Percentiles rank a stretch among this genome's conserved stretches.
phyloP scores from a whole-genome alignment of 2,797 vertebrate species.

The Eospalax fontanierii region DNA sequence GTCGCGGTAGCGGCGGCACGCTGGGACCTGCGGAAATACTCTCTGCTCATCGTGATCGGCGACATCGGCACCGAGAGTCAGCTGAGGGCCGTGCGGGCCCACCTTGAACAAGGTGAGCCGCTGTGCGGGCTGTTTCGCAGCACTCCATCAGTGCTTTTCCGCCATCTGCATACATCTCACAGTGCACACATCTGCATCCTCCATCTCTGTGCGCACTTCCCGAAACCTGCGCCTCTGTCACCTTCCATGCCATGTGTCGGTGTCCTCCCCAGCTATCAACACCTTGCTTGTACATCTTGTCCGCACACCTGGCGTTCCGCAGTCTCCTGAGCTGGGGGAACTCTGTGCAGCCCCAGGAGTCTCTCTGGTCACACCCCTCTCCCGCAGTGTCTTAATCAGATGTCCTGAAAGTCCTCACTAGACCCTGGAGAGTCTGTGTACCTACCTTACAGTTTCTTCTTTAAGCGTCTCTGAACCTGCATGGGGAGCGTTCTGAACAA shows the following conservation, averaged over 20 bases:
- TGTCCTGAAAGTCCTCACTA: slow-evolving; percentile 59
- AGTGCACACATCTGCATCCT: slow-evolving; percentile 40
- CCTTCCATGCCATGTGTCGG: slow-evolving; percentile 1
- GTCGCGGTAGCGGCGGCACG: slow-evolving; percentile 76
- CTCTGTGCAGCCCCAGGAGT: not conserved
- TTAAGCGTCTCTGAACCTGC: not conserved
- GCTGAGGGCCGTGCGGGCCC: slow-evolving; percentile 91
- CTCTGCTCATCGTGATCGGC: slow-evolving; percentile 94
- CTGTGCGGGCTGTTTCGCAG: slow-evolving; percentile 32
- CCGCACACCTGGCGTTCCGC: not conserved
- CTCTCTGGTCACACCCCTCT: slow-evolving; percentile 28
- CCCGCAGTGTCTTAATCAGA: not conserved
- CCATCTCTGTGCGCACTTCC: slow-evolving; percentile 51
- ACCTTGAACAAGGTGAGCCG: slow-evolving; percentile 94
- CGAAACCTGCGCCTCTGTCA: slow-evolving; percentile 29
- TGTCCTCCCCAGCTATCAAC: slow-evolving; percentile 6
- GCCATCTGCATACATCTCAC: slow-evolving; percentile 54
- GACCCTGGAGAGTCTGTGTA: slow-evolving; percentile 36
- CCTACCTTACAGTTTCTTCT: slow-evolving; percentile 80
- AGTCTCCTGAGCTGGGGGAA: not conserved
- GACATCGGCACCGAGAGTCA: slow-evolving; percentile 92
- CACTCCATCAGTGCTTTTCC: slow-evolving; percentile 51
- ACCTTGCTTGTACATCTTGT: slow-evolving; percentile 26
- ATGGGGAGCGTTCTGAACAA: slow-evolving; percentile 56
- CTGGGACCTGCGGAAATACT: slow-evolving; percentile 88